Evolutionary conservation across 2,888 invertebrate genomes (phyloP).

Genomic region (Helicoverpa assulta): DNA sequence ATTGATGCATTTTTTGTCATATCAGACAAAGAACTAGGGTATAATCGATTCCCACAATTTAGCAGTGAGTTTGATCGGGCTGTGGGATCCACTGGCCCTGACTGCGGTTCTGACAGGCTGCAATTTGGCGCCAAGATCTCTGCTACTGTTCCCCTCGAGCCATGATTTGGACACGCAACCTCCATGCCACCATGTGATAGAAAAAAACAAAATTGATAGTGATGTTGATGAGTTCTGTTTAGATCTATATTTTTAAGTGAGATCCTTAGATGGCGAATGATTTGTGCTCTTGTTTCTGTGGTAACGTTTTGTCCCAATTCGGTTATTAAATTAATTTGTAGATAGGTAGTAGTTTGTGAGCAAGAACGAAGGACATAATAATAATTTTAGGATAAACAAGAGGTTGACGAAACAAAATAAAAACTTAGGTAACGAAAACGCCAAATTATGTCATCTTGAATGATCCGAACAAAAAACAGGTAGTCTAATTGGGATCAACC

Average conservation of each 20-base stretch:
- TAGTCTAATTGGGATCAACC: not conserved
- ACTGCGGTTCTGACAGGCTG: slow-evolving; percentile 74
- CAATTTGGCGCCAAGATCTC: slow-evolving; percentile 76
- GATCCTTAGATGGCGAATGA: not conserved
- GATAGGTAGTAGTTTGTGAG: not conserved
- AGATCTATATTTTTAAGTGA: not conserved
- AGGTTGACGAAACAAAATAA: not conserved
- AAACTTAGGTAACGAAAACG: not conserved
- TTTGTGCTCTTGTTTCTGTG: too few species aligned
- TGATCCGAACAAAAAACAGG: not conserved
- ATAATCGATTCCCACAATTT: slow-evolving; percentile 82
- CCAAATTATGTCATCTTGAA: not conserved
- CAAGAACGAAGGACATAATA: not conserved
- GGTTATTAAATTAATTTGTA: not conserved
- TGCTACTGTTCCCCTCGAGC: slow-evolving; percentile 80
- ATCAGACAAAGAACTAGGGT: slow-evolving; percentile 39
- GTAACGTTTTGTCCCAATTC: not conserved
- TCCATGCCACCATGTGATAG: slow-evolving; percentile 34
- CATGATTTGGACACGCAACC: slow-evolving; percentile 77
- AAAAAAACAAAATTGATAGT: slow-evolving; percentile 6
- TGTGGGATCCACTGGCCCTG: slow-evolving; percentile 63
- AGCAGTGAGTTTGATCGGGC: slow-evolving; percentile 68
- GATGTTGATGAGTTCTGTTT: slow-evolving; percentile 14
- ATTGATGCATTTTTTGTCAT: slow-evolving; percentile 52
- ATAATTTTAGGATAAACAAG: not conserved